A percentile compares a stretch with the other conserved stretches of the same genome.
Evolutionary conservation across 1,140 invertebrate species (phyloP).

Genomic region (Eupeodes corollae): DNA sequence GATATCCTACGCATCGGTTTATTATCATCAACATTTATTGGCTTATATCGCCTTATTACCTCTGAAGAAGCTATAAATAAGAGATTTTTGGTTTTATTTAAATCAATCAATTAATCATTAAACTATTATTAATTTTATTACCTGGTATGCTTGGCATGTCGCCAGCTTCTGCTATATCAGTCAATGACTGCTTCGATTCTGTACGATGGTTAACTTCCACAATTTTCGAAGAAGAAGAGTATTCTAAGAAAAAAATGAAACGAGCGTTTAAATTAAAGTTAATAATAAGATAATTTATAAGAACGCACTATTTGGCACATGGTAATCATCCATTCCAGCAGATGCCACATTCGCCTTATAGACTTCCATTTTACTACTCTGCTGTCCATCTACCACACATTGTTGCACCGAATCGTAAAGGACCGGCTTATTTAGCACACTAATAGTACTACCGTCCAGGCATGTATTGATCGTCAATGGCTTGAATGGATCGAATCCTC

Average conservation of each 20-base stretch:
- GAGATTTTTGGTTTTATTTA: not conserved
- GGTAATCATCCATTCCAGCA: constrained; percentile 18
- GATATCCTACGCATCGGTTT: constrained; percentile 76
- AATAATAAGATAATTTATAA: too few species aligned
- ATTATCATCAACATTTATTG: constrained; percentile 53
- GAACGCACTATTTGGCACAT: constrained; percentile 13
- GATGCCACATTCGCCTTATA: constrained; percentile 32
- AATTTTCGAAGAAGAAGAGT: too few species aligned
- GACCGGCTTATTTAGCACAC: constrained; percentile 23
- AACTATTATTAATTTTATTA: not conserved
- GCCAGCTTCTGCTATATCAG: too few species aligned
- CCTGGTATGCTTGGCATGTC: too few species aligned
- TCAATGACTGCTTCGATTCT: too few species aligned
- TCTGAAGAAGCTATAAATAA: not conserved
- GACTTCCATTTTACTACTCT: constrained; percentile 25
- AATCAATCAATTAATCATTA: not conserved
- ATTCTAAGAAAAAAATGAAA: too few species aligned
- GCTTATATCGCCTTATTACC: constrained; percentile 29
- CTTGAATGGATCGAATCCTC: constrained; percentile 34
- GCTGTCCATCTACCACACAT: constrained; percentile 25
- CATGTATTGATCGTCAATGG: constrained; percentile 32
- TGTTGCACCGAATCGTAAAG: constrained; percentile 33
- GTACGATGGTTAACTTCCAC: too few species aligned
- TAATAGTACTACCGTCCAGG: constrained; percentile 11
- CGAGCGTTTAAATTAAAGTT: too few species aligned